Evolutionary conservation across 2,888 invertebrate genomes (phyloP).

Genomic region (Volucella inanis): DNA sequence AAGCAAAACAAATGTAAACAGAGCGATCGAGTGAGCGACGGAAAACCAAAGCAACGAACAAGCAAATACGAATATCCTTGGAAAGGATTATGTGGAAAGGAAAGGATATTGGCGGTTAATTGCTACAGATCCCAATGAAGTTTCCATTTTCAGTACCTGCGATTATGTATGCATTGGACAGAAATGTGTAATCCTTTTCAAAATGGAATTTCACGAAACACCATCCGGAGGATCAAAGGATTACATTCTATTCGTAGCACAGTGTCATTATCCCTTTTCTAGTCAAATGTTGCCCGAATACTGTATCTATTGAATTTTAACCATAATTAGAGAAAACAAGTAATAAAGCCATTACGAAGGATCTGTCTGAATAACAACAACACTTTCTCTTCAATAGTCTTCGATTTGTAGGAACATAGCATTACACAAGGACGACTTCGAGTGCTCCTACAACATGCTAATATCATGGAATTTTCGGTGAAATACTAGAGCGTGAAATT

Average conservation of each 20-base stretch:
- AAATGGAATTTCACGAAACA: conserved; percentile 44
- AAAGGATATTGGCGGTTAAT: conserved; percentile 13
- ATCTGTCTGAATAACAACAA: conserved; percentile 36
- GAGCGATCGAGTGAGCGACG: neutral
- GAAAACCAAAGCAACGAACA: no score
- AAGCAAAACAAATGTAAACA: conserved; percentile 71
- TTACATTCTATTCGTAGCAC: conserved; percentile 13
- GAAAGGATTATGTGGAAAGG: conserved; percentile 67
- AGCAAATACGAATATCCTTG: conserved; percentile 51
- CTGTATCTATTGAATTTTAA: conserved; percentile 76
- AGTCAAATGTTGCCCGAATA: conserved; percentile 70
- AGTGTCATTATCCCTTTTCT: conserved; percentile 44
- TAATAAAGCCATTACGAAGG: conserved; percentile 79
- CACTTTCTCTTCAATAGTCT: conserved; percentile 51
- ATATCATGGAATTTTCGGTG: conserved; percentile 35
- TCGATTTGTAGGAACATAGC: neutral
- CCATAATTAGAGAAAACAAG: conserved; percentile 82
- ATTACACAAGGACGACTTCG: conserved; percentile 42
- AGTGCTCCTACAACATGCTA: conserved; percentile 8
- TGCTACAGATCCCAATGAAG: conserved; percentile 54
- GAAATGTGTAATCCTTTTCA: conserved; percentile 66
- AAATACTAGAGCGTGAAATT: neutral
- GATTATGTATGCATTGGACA: conserved; percentile 43
- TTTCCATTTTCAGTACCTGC: conserved; percentile 34
- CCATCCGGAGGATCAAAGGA: conserved; percentile 61